Evolutionary conservation across 2,797 vertebrate genomes (phyloP).

Genomic region (Danio tinwini): DNA sequence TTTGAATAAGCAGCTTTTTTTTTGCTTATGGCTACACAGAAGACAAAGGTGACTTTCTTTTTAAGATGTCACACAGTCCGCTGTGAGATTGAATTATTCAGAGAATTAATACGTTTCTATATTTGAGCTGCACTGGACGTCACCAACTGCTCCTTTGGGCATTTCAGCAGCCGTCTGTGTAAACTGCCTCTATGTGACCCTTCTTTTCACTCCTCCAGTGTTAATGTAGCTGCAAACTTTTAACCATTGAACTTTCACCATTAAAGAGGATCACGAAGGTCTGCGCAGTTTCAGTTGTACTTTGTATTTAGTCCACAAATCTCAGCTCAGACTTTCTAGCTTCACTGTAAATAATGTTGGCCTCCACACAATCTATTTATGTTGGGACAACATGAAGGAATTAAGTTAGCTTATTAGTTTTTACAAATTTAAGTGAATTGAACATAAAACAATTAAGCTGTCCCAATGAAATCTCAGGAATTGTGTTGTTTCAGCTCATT

Average conservation of each 20-base stretch:
- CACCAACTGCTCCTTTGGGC: conserved; percentile 19
- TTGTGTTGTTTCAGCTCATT: too few relatives aligned
- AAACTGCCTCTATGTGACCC: conserved; percentile 10
- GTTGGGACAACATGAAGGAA: too few relatives aligned
- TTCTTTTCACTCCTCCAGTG: conserved; percentile 7
- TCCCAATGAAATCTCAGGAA: too few relatives aligned
- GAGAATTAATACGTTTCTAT: conserved; percentile 45
- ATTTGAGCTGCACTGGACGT: conserved; percentile 41
- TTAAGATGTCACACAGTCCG: conserved; percentile 36
- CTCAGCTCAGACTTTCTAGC: background rate
- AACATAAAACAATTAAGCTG: too few relatives aligned
- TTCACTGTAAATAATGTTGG: background rate
- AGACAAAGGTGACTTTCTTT: conserved; percentile 45
- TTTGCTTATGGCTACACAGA: conserved; percentile 39
- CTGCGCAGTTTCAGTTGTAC: background rate
- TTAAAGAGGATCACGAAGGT: background rate
- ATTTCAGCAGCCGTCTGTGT: conserved; percentile 21
- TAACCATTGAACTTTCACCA: conserved; percentile 1
- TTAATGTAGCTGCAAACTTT: conserved; percentile 25
- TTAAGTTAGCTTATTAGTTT: too few relatives aligned
- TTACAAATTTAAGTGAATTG: too few relatives aligned
- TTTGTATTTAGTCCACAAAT: conserved; percentile 15
- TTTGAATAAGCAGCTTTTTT: too few relatives aligned
- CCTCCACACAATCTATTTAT: too few relatives aligned
- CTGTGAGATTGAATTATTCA: conserved; percentile 51